Conservation (phyloP, 2,888 invertebrate genomes). For the Falcaria lacertinaria region DNA sequence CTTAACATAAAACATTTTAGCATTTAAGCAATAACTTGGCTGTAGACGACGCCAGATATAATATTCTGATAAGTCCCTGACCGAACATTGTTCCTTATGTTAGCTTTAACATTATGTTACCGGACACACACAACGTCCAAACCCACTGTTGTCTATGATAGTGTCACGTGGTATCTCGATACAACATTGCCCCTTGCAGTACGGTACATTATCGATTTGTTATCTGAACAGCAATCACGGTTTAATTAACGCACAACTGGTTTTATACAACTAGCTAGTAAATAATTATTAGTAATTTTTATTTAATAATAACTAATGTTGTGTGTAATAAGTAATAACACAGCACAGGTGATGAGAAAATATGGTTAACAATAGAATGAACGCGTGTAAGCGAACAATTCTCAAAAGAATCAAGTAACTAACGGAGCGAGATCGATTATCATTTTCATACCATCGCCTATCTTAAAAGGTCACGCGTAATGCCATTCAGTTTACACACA, state of each 20-base stretch:
- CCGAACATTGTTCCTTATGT: background rate
- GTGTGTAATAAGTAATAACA: conserved; percentile 26
- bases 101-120: background rate
- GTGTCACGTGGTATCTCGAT: conserved; percentile 20
- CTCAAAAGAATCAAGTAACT: conserved; percentile 52
- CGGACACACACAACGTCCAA: conserved; percentile 3
- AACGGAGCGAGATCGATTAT: conserved; percentile 69
- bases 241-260: conserved; percentile 21
- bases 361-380: conserved; percentile 15
- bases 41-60: too few relatives aligned
- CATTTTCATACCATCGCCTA: conserved; percentile 72
- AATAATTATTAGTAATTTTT: conserved; percentile 6
- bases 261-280: conserved; percentile 1
- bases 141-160: conserved; percentile 20
- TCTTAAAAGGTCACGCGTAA: conserved; percentile 74
- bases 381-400: conserved; percentile 35
- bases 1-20: too few relatives aligned
- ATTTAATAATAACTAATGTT: conserved; percentile 14
- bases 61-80: too few relatives aligned
- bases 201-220: conserved; percentile 20
- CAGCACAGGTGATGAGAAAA: conserved; percentile 15
- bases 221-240: conserved; percentile 19
- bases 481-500: conserved; percentile 61
- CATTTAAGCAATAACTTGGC: too few relatives aligned
- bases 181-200: conserved; percentile 7